Conservation (phyloP, 2,888 invertebrate species). For the Coecobrya sp. region DNA sequence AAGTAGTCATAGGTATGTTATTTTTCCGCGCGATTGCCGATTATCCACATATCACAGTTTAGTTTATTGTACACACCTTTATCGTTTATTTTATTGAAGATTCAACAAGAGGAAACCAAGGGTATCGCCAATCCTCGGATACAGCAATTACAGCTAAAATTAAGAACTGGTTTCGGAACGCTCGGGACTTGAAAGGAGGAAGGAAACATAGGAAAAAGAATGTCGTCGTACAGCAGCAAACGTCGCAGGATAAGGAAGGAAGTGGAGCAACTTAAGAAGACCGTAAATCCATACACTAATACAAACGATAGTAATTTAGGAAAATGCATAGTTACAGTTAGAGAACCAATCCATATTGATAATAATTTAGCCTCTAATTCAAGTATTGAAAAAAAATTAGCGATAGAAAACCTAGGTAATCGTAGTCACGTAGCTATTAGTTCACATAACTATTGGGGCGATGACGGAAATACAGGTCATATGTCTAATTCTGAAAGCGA, state of each 20-base stretch:
- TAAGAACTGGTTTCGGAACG: constrained; percentile 10
- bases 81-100: not conserved
- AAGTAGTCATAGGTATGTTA: not conserved
- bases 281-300: not conserved
- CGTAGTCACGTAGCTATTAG: no score
- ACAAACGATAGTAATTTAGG: not conserved
- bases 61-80: not conserved
- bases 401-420: no score
- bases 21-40: no score
- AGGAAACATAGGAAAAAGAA: not conserved
- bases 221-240: constrained; percentile 16
- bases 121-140: not conserved
- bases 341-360: no score
- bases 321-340: no score
- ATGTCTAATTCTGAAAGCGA: no score
- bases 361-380: no score
- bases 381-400: no score
- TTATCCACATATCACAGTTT: no score
- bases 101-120: not conserved
- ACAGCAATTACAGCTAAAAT: not conserved
- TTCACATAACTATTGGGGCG: no score
- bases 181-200: not conserved
- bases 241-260: not conserved
- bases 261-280: not conserved
- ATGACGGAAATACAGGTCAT: no score